These are phyloP conservation scores for Chunga burmeisteri DNA, from an alignment of 2,113 vertebrate genomes.

Conservation along the genomic window DNA sequence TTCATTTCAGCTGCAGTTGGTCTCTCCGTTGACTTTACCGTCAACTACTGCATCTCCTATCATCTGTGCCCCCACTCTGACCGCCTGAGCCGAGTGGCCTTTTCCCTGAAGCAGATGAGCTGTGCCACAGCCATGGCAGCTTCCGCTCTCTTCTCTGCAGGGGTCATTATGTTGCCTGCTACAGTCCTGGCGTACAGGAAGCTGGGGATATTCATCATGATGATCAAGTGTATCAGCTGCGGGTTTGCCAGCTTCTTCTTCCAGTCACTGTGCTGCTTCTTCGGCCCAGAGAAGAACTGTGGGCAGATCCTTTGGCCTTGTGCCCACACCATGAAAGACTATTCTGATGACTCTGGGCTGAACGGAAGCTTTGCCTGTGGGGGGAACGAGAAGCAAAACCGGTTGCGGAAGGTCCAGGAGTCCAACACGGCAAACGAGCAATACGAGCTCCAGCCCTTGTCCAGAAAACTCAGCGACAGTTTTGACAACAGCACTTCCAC, in stretches of 20 bases:
- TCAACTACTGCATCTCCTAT: constrained; percentile 95
- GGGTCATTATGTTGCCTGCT: constrained; percentile 91
- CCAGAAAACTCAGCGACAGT: constrained; percentile 91
- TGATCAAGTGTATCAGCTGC: constrained; percentile 95
- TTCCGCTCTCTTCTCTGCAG: constrained; percentile 87
- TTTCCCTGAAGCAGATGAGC: constrained; percentile 92
- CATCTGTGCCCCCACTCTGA: constrained; percentile 90
- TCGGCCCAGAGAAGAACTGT: constrained; percentile 91
- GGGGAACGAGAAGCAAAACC: constrained; percentile 72
- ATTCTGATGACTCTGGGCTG: constrained; percentile 55
- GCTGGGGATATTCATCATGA: constrained; percentile 92
- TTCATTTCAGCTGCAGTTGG: constrained; percentile 92
- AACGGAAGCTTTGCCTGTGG: constrained; percentile 81
- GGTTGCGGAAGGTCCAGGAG: constrained; percentile 74
- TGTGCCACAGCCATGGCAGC: constrained; percentile 91
- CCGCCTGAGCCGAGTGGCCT: constrained; percentile 91
- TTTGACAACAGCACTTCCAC: constrained; percentile 98
- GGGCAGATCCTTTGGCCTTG: constrained; percentile 88
- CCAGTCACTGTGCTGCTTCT: constrained; percentile 96
- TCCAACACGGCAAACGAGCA: constrained; percentile 83
- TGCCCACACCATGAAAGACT: constrained; percentile 75
- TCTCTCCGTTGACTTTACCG: constrained; percentile 89
- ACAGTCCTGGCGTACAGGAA: constrained; percentile 89
- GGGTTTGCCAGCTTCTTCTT: constrained; percentile 98
- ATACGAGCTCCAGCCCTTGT: constrained; percentile 92